Evolutionary conservation across 2,888 invertebrate species (phyloP), one percentile per base, ranked within the genome.

Genomic region (Neocrepidodera transversa): DNA sequence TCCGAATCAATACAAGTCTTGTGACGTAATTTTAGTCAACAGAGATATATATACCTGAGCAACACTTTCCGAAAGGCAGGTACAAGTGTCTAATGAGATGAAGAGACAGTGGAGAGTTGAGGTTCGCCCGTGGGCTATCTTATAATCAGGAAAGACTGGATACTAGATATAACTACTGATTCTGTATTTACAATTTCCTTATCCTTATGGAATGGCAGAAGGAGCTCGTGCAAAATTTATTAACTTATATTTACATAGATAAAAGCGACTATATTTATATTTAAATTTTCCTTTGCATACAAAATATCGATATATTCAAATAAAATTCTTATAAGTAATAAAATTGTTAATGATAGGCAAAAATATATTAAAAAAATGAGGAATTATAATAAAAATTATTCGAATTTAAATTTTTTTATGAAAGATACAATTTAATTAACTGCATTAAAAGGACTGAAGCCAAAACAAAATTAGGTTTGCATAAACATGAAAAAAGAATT

Each of bases 11-110:
- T 77, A 77, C 68, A 73, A 71, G 70, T 71, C 70, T 72, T 73
- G 73, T 76, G 77, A 76, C 76, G 77, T 77, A 76, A 76, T 75
- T 74, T 68, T 72, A 75, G 75, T 75, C 75, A 75, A 74, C 75
- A 74, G 72, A 64, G 70, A 71, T 72, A 28, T n/a, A n/a, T 26
- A 18, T 45, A 74, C 74, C 71, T 74, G 72, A 69, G 68, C 67
- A 65, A 65, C 55, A 60, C 60, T 60, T 50, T 62, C 49, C 32
- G 55, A 58, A 32, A 58, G 52, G 52, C 54, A 43, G 53, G 58
- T 49, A 40, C 42, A 53, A 53, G 18, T 54, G 45, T 28, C 28
- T 30, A 51, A 30, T 42, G 40, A 30, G 40, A 51, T 51, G 40
- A 51, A 30, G 20, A 4, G 47, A 26, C 51, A 51, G 40, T 42